These are phyloP conservation scores for Drosophila busckii DNA, from an alignment of 1,140 invertebrate genomes.

Conservation along the genomic window DNA sequence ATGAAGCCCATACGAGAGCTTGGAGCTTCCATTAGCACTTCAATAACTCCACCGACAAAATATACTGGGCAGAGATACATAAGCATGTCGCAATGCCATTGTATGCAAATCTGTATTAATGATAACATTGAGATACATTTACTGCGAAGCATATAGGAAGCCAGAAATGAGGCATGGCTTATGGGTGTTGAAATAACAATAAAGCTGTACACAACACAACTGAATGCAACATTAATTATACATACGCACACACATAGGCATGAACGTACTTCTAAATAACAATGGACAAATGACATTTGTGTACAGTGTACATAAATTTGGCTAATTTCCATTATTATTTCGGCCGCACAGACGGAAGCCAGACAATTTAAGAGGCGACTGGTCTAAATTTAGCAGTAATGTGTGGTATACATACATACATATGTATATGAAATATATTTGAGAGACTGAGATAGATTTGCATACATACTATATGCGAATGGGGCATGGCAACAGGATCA, in stretches of 20 bases:
- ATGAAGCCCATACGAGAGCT: too few relatives aligned
- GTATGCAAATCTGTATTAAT: too few relatives aligned
- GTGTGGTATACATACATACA: constrained; percentile 1
- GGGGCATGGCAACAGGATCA: constrained; percentile 67
- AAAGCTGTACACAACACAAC: constrained; percentile 32
- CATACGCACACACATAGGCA: neutral
- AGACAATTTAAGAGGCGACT: constrained; percentile 14
- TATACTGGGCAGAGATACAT: too few relatives aligned
- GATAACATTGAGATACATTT: too few relatives aligned
- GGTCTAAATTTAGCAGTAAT: constrained; percentile 27
- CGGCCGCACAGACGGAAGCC: constrained; percentile 18
- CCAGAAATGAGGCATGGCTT: neutral
- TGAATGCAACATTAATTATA: constrained; percentile 44
- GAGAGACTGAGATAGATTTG: constrained; percentile 14
- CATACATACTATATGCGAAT: constrained; percentile 12
- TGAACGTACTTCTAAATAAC: too few relatives aligned
- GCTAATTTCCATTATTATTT: constrained; percentile 12
- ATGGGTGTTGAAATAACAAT: constrained; percentile 18
- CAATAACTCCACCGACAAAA: too few relatives aligned
- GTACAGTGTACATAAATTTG: too few relatives aligned
- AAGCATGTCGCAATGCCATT: too few relatives aligned
- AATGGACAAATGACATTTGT: too few relatives aligned
- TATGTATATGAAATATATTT: constrained; percentile 9
- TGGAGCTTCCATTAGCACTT: too few relatives aligned
- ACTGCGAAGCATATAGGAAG: too few relatives aligned